phyloP scores from a whole-genome alignment of 2,113 vertebrate genomes.

The Tapirus terrestris region DNA sequence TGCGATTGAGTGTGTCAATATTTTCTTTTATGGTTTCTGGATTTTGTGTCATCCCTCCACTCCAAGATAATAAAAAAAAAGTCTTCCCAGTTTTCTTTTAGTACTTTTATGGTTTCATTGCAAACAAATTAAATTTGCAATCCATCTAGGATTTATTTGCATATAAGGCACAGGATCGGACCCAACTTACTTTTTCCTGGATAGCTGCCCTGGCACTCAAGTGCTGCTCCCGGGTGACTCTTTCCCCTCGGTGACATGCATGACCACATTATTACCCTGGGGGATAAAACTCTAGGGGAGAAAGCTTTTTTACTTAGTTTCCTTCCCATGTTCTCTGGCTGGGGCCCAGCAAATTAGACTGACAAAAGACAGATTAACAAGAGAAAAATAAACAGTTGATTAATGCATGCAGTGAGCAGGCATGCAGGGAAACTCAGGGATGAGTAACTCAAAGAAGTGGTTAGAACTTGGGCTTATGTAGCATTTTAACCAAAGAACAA shows the following conservation, averaged over 20 bases:
- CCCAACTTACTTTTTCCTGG: neutral
- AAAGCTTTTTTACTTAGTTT: neutral
- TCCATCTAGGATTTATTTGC: neutral
- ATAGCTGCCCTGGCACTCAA: neutral
- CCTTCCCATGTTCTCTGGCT: neutral
- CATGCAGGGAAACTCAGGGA: neutral
- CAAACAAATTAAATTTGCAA: neutral
- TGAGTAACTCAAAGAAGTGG: neutral
- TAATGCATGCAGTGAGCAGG: neutral
- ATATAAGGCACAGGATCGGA: neutral
- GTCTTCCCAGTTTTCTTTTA: constrained; percentile 3
- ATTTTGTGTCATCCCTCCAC: neutral
- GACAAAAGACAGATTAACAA: neutral
- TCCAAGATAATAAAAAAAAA: neutral
- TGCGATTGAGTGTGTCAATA: neutral
- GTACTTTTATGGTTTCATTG: neutral
- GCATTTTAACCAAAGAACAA: neutral
- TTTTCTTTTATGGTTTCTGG: constrained; percentile 27
- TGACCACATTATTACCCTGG: neutral
- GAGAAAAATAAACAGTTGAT: neutral
- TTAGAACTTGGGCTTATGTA: neutral
- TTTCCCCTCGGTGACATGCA: neutral
- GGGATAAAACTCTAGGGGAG: neutral
- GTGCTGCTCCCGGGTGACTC: neutral
- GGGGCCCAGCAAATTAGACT: neutral